Evolutionary conservation across 2,797 vertebrate species (phyloP), one percentile per base, ranked within the genome.

Genomic region (Chrosomus eos): DNA sequence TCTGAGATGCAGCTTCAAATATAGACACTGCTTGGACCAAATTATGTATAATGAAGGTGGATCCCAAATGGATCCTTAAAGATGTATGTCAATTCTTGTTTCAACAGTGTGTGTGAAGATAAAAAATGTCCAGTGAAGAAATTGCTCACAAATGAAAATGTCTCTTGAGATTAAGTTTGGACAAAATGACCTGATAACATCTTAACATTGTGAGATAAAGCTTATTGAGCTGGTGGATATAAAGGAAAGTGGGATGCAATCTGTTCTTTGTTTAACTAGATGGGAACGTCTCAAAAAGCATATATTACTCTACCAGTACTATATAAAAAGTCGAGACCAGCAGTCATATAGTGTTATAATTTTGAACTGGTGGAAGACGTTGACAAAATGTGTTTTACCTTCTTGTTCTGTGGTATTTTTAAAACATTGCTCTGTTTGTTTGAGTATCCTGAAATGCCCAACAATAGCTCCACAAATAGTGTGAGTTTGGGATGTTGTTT

Each of bases 161-260:
- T 67, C 71, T 62, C 55, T 81, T 62, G 43, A 51, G 38, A 73
- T 82, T 43, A 19, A 28, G 38, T 74, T 60, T 51, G 55, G 40
- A 64, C 28, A 64, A 51, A 64, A 82, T 74, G 33, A 48, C 11
- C 38, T 36, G 53, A 82, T 73, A 62, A 36, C 80, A 82, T 72
- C 68, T 82, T 73, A 26, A 82, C 28, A 45, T 31, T 48, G 26
- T 21, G 38, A 16, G 81, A 43, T 48, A 82, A 51, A 74, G 43
- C 40, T 36, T 62, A 48, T 73, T 45, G 55, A 45, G 58, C 58
- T 31, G 58, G 19, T 18, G 40, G 21, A 73, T 82, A 28, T 73
- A 82, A 48, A 73, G 26, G 26, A 82, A 82, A 81, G 43, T 80
- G 64, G 45, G 28, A 72, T 82, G 26, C 40, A 73, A 48, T 73